Evolutionary conservation across 2,888 invertebrate genomes (phyloP), one percentile per base, ranked within the genome.

Genomic region (Sarcophaga rosellei): DNA sequence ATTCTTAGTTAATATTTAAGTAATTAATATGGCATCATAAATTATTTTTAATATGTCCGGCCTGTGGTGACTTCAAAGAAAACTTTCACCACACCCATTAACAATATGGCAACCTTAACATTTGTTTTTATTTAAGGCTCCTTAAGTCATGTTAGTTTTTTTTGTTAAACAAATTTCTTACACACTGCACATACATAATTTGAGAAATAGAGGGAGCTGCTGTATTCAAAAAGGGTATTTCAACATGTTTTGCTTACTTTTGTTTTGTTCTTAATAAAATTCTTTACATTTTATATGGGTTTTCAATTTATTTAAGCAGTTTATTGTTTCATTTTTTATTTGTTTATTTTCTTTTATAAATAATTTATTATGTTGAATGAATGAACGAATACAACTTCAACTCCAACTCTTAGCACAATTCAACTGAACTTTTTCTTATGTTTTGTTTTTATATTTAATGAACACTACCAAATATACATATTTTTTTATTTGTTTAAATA

Each of bases 401-500:
- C 70, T 78, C 53, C 79, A 85, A 85, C 75, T 75, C 62, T 68
- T 68, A 85, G 57, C 68, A 82, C 47, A 70, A 25, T 17, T 53
- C 53, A 35, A 35, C 35, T 35, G 35, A 35, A 35, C 10, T 35
- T 35, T 35, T 35, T 53, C 17, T 15, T 15, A 53, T 53, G 17
- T 57, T 65, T 80, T 69, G n/a, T 17, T 57, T 75, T 23, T 73
- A 63, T 62, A 57, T 73, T 73, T 45, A 11, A 78, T 83, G 69
- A 83, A 79, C 63, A 79, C 82, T 66, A 59, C 59, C 57, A 76
- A 65, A 62, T 74, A 61, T 72, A n/a, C n/a, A n/a, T 15, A 23
- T 62, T 83, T 11, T 53, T 59, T 69, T 57, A n/a, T 45, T 62
- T 53, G 61, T 75, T 20, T 47, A 66, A 73, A 66, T 77, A 61